Evolutionary conservation across 2,888 invertebrate genomes (phyloP), one percentile per base, ranked within the genome.

Genomic region (Agriopis marginaria): DNA sequence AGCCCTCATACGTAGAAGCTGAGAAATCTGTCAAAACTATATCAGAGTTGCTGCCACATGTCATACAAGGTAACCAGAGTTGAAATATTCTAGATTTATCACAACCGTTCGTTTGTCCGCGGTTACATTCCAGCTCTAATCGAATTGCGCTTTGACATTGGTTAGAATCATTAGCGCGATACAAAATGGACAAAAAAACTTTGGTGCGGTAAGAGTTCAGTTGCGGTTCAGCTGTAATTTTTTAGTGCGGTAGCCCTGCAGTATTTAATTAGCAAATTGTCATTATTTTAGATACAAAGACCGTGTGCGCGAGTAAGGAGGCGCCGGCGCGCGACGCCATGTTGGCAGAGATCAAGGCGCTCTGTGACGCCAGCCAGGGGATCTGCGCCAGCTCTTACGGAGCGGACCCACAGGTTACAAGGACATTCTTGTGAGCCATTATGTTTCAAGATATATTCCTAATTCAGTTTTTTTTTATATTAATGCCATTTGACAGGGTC

Each of bases 1-100:
- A 79, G 5, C 82, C 83, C 0, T 79, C 86, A 73, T 84, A 85
- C 55, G 72, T 71, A 0, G 71, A 75, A 6, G 86, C 86, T 0
- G 83, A 85, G 12, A 39, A 76, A 2, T 80, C 86, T 0, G 68
- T 81, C 14, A 77, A 68, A 3, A 78, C 77, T 1, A 84, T 88
- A 9, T 67, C 78, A 5, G 80, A 84, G 14, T 62, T 86, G 5
- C 75, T 84, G 73, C 86, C 87, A 0, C 76, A 78, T 40, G 67
- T 88, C 39, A 70, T 85, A 0, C 77, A 78, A 78, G 83, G 84
- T 85, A 71, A 8, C n/a, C n/a, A n/a, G n/a, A n/a, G n/a, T n/a
- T n/a, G n/a, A n/a, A n/a, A n/a, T n/a, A n/a, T n/a, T n/a, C n/a
- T n/a, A n/a, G n/a, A n/a, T n/a, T n/a, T n/a, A n/a, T n/a, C n/a